These are phyloP conservation scores for Tenrec ecaudatus DNA, from an alignment of 2,113 vertebrate genomes.

Conservation along the genomic window DNA sequence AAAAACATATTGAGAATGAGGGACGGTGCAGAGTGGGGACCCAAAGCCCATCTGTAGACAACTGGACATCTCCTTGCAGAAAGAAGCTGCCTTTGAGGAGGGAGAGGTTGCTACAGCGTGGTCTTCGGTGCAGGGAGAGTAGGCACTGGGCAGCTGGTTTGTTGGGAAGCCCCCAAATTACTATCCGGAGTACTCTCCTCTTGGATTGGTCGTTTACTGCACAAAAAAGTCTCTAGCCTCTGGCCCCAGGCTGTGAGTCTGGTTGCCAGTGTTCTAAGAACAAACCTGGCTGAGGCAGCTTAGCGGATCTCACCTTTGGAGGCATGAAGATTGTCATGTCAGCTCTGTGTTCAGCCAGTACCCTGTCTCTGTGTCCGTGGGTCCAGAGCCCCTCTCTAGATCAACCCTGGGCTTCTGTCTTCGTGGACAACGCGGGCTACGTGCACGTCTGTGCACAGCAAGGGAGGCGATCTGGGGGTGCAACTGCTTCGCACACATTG, in stretches of 20 bases:
- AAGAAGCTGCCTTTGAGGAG: not conserved
- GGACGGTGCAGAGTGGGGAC: no score
- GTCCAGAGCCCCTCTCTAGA: not conserved
- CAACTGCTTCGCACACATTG: not conserved
- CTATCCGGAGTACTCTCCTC: not conserved
- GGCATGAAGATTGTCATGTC: not conserved
- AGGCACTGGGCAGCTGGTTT: not conserved
- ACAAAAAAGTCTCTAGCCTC: not conserved
- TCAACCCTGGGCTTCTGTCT: not conserved
- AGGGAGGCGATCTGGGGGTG: no score
- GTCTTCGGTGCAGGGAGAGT: not conserved
- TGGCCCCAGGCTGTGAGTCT: not conserved
- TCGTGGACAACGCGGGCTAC: not conserved
- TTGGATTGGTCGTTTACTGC: not conserved
- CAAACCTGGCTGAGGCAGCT: not conserved
- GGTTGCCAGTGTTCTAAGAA: no score
- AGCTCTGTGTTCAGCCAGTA: accelerated
- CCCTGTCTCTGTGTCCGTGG: no score
- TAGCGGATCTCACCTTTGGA: not conserved
- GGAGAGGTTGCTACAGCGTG: not conserved
- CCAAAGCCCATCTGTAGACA: no score
- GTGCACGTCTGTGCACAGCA: not conserved
- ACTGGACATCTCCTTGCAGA: no score
- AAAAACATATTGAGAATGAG: no score
- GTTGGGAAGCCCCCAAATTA: not conserved